These are phyloP conservation scores for Arbacia lixula DNA, from an alignment of 53 echinoderm and acorn worm species.

Conservation along the genomic window DNA sequence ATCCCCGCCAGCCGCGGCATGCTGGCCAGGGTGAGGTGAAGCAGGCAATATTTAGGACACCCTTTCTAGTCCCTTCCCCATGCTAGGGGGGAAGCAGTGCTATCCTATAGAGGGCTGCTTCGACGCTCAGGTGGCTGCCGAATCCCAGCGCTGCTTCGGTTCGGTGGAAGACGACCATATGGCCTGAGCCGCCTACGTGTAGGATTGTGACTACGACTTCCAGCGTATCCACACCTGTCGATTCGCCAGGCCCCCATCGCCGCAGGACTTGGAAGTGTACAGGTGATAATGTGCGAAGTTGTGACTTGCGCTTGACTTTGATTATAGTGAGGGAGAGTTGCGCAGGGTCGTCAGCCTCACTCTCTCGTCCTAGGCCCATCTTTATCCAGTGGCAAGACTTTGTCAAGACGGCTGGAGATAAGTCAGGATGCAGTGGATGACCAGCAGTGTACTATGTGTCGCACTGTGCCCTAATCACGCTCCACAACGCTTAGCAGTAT, in stretches of 20 bases:
- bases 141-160: slow-evolving; percentile 32
- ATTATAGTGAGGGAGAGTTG: slow-evolving; percentile 26
- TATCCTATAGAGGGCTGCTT: slow-evolving; percentile 39
- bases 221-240: slow-evolving; percentile 51
- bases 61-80: too few relatives aligned
- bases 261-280: not conserved
- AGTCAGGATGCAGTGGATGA: slow-evolving; percentile 49
- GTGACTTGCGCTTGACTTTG: slow-evolving; percentile 19
- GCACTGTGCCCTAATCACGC: slow-evolving; percentile 10
- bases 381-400: slow-evolving; percentile 40
- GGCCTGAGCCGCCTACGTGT: slow-evolving; percentile 44
- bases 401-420: slow-evolving; percentile 48
- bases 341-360: slow-evolving; percentile 31
- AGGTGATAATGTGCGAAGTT: slow-evolving; percentile 9
- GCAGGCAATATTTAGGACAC: too few relatives aligned
- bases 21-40: too few relatives aligned
- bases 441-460: slow-evolving; percentile 4
- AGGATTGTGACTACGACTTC: slow-evolving; percentile 32
- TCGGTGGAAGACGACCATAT: slow-evolving; percentile 43
- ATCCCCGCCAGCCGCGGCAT: too few relatives aligned
- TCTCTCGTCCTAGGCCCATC: slow-evolving; percentile 17
- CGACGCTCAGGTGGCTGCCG: slow-evolving; percentile 27
- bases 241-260: slow-evolving; percentile 24
- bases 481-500: slow-evolving; percentile 45
- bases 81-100: slow-evolving; percentile 53